Evolutionary conservation across 2,797 vertebrate species (phyloP).

Genomic region (Pseudochirops corinnae): DNA sequence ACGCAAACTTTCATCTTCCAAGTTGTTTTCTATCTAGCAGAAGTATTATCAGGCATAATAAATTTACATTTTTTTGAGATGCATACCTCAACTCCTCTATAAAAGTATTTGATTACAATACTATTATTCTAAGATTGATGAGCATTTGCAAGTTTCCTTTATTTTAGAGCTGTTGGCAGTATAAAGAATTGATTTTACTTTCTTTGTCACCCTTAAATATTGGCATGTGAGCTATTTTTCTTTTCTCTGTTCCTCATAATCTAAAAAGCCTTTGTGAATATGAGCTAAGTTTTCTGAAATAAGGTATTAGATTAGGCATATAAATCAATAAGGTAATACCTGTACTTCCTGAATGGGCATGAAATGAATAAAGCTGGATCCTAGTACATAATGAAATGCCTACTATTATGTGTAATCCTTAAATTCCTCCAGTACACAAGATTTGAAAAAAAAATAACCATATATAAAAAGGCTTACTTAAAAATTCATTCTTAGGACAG

Average conservation of each 20-base stretch:
- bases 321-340: neutral
- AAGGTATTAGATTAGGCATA: neutral
- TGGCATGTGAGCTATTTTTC: neutral
- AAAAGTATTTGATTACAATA: neutral
- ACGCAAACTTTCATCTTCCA: neutral
- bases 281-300: neutral
- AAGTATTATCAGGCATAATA: neutral
- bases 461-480: neutral
- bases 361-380: neutral
- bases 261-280: neutral
- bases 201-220: neutral
- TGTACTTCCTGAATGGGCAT: neutral
- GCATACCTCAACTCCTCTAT: neutral
- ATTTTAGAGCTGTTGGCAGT: neutral
- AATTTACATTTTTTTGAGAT: neutral
- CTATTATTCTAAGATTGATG: neutral
- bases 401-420: neutral
- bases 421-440: neutral
- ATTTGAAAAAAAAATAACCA: neutral
- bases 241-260: neutral
- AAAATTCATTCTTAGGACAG: neutral
- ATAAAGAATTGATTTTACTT: neutral
- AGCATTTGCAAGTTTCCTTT: neutral
- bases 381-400: neutral
- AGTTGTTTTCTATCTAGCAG: neutral